A percentile compares a stretch with the other conserved stretches of the same genome.
Evolutionary conservation across 1,140 invertebrate genomes (phyloP).

Genomic region (Carposina sasakii): DNA sequence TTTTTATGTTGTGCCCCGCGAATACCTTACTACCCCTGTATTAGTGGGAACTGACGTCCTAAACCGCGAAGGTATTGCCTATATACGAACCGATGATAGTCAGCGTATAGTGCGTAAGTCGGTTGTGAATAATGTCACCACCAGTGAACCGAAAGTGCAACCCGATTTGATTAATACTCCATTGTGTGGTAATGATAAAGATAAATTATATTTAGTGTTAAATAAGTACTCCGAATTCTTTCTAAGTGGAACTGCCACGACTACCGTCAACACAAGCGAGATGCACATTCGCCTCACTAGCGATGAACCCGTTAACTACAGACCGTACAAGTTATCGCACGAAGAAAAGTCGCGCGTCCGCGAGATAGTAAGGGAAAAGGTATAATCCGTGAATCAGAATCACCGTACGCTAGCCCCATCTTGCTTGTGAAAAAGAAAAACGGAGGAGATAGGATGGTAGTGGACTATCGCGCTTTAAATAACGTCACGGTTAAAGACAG

Average conservation of each 20-base stretch:
- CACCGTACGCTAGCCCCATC: too few relatives aligned
- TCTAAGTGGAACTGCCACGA: neutral
- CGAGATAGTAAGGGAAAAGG: too few relatives aligned
- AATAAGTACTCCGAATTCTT: neutral
- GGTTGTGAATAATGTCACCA: neutral
- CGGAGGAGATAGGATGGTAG: too few relatives aligned
- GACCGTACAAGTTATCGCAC: neutral
- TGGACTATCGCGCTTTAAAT: too few relatives aligned
- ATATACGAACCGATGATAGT: conserved; percentile 1
- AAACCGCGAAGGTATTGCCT: conserved; percentile 7
- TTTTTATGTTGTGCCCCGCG: neutral
- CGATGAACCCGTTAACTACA: neutral
- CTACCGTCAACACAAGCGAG: neutral
- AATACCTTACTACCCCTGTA: neutral
- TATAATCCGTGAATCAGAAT: too few relatives aligned
- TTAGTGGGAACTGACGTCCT: conserved; percentile 12
- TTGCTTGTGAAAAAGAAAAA: too few relatives aligned
- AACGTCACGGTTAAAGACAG: too few relatives aligned
- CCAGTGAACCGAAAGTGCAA: neutral
- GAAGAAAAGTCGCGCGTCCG: conserved; percentile 3
- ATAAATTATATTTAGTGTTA: neutral
- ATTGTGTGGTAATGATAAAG: neutral
- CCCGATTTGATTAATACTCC: neutral
- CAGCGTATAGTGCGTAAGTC: conserved; percentile 2
- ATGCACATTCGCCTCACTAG: neutral